phyloP scores from a whole-genome alignment of 2,797 vertebrate genomes.

The Huso huso region DNA sequence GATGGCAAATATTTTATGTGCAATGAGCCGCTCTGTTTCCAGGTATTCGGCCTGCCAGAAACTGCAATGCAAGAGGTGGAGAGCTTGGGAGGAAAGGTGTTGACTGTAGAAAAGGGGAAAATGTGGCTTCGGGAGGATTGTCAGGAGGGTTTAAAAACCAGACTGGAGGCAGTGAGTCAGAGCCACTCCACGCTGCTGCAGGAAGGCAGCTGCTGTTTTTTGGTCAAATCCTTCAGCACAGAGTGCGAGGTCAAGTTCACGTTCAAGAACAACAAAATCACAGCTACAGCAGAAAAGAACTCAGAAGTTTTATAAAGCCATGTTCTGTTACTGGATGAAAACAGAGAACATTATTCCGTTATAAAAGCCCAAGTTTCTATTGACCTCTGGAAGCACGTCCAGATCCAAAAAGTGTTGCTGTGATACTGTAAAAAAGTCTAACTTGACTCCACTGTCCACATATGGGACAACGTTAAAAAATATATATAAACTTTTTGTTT shows the following conservation, averaged over 20 bases:
- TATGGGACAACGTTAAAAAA: too few species aligned
- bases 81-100: constrained; percentile 12
- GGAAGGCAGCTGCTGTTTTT: constrained; percentile 36
- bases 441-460: too few species aligned
- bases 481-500: too few species aligned
- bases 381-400: too few species aligned
- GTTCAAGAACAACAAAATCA: constrained; percentile 28
- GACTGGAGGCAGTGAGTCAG: constrained; percentile 17
- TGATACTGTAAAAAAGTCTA: too few species aligned
- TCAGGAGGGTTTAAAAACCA: constrained; percentile 9
- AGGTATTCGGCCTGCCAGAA: constrained; percentile 14
- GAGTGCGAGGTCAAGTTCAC: constrained; percentile 34
- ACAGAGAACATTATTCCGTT: too few species aligned
- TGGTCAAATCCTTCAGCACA: constrained; percentile 19
- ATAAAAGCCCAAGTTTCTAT: too few species aligned
- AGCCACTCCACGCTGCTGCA: constrained; percentile 17
- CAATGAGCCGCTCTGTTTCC: constrained; percentile 21
- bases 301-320: constrained; percentile 28
- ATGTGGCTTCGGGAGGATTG: constrained; percentile 33
- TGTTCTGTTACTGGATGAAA: too few species aligned
- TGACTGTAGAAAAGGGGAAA: constrained; percentile 23
- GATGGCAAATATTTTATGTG: constrained; percentile 19
- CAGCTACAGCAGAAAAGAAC: constrained; percentile 24
- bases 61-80: constrained; percentile 11
- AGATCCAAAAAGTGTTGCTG: too few species aligned